Evolutionary conservation across 2,797 vertebrate genomes (phyloP), one percentile per base, ranked within the genome.

Genomic region (Siniperca undulata): DNA sequence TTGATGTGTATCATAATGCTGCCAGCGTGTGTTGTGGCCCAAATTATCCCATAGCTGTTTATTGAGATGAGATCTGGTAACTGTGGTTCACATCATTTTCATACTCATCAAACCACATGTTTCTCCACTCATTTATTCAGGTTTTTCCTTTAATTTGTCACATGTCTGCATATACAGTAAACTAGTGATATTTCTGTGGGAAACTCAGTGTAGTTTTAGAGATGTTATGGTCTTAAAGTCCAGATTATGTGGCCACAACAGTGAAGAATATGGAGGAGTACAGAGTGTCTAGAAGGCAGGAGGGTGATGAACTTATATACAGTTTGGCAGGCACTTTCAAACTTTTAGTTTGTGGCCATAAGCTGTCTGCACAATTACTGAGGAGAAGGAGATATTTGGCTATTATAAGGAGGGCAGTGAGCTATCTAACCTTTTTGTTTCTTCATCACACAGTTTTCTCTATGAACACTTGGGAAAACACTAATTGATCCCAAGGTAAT

Each of bases 401-500:
- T 4, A 27, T 22, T 46, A 40, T 52, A 24, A 36, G 34, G 30
- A 38, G 1, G 36, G 38, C 7, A 50, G 19, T 59, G 16, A 20
- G n/a, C 17, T 22, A 20, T 71, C 40, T 11, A 14, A 16, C 27
- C 1, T 20, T 27, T 36, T 19, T 19, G n/a, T 10, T 9, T n/a
- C 27, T 61, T 74, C 22, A 24, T 44, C n/a, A 65, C 19, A 65
- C 13, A 13, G 12, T 34, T 24, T 62, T 27, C 50, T 38, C 8
- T 5, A 50, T 12, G 3, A 40, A 17, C 5, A 9, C 19, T 16
- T 48, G 30, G 2, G 36, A 30, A 65, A 48, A 82, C 50, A 44
- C 22, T 73, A 64, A 81, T 34, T 69, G 36, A 74, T 77, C 80
- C 68, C 50, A 52, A 48, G 6, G 36, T 72, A 44, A 42, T n/a